These are phyloP conservation scores for Hippocampus barbouri DNA, from an alignment of 2,113 vertebrate genomes.

Conservation along the genomic window DNA sequence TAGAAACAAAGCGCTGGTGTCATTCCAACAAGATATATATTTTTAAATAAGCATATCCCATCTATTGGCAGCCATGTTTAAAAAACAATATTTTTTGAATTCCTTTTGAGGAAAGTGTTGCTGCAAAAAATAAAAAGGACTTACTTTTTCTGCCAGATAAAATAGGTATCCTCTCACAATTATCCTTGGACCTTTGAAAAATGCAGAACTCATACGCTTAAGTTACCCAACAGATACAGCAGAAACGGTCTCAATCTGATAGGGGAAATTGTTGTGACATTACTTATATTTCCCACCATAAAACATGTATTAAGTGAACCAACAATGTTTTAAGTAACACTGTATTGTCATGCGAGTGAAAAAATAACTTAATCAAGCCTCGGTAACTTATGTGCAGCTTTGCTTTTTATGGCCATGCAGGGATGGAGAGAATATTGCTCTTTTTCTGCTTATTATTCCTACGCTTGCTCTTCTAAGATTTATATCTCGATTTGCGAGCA, in stretches of 20 bases:
- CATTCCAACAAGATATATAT: too few relatives aligned
- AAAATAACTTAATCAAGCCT: background rate
- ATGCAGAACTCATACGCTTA: background rate
- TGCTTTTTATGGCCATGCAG: constrained; percentile 58
- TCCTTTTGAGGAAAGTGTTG: too few relatives aligned
- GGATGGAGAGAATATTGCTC: constrained; percentile 51
- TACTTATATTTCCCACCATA: background rate
- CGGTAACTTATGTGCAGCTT: constrained; percentile 63
- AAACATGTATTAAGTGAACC: background rate
- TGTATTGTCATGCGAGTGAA: background rate
- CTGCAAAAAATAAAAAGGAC: too few relatives aligned
- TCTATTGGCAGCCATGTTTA: too few relatives aligned
- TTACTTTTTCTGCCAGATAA: too few relatives aligned
- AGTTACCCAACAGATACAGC: background rate
- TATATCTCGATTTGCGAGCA: background rate
- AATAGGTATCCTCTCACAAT: too few relatives aligned
- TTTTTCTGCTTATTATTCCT: constrained; percentile 51
- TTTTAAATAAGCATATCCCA: too few relatives aligned
- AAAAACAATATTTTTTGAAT: too few relatives aligned
- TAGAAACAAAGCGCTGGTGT: background rate
- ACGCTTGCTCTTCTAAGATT: constrained; percentile 32
- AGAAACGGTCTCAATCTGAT: background rate
- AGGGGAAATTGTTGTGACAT: background rate
- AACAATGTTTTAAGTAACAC: background rate
- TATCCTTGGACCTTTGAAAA: background rate